phyloP scores from a whole-genome alignment of 2,797 vertebrate genomes.

The Smutsia temminckii region DNA sequence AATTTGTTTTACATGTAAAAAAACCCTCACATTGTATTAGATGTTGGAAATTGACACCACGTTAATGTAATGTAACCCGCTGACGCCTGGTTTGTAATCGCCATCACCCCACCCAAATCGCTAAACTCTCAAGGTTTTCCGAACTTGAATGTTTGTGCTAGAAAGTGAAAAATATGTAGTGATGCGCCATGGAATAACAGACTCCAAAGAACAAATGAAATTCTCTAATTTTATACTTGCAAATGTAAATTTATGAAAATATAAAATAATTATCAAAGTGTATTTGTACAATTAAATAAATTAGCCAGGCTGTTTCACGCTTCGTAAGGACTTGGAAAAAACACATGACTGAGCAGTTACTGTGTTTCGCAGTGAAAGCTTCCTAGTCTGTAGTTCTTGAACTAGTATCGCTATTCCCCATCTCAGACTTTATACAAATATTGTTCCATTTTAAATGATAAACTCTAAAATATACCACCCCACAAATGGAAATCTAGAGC shows the following conservation, averaged over 20 bases:
- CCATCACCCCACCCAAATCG: slow-evolving; percentile 37
- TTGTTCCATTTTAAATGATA: slow-evolving; percentile 9
- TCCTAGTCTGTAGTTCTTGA: background rate
- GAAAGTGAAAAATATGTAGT: slow-evolving; percentile 70
- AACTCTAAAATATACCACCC: slow-evolving; percentile 48
- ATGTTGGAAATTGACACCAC: slow-evolving; percentile 73
- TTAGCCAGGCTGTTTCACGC: slow-evolving; percentile 22
- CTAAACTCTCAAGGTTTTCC: slow-evolving; percentile 38
- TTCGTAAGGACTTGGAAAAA: slow-evolving; percentile 69
- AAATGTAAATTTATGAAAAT: slow-evolving; percentile 83
- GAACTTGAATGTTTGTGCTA: slow-evolving; percentile 64
- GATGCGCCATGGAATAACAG: slow-evolving; percentile 63
- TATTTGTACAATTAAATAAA: slow-evolving; percentile 78
- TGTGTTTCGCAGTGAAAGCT: slow-evolving; percentile 3
- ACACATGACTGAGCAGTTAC: slow-evolving; percentile 31
- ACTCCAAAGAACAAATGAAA: slow-evolving; percentile 71
- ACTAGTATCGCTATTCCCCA: background rate
- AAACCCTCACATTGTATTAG: slow-evolving; percentile 76
- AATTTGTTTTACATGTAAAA: slow-evolving; percentile 79
- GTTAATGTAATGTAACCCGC: slow-evolving; percentile 41
- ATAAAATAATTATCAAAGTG: slow-evolving; percentile 79
- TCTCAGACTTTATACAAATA: slow-evolving; percentile 45
- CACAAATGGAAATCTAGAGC: slow-evolving; percentile 31
- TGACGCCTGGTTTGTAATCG: slow-evolving; percentile 39
- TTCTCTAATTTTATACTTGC: slow-evolving; percentile 71